Evolutionary conservation across 2,113 vertebrate species (phyloP).

Genomic region (Salvator merianae): DNA sequence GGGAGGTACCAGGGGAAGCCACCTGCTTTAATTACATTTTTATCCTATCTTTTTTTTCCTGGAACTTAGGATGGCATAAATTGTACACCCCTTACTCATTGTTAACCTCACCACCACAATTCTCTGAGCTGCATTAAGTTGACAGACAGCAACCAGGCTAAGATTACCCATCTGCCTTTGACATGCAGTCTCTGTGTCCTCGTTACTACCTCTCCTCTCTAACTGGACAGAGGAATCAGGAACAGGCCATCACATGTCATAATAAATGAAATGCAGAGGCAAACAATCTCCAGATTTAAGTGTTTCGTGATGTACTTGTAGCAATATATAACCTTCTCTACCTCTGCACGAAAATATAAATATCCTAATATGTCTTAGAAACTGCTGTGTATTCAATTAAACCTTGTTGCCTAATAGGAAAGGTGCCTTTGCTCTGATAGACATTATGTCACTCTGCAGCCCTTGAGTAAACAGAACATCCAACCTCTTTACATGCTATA

Average conservation of each 20-base stretch:
- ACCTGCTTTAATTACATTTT: too few relatives aligned
- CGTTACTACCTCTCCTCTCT: not conserved
- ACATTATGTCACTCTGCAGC: constrained; percentile 77
- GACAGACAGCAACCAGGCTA: too few relatives aligned
- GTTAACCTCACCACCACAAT: too few relatives aligned
- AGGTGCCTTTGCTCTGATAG: constrained; percentile 70
- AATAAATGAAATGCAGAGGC: not conserved
- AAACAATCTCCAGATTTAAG: not conserved
- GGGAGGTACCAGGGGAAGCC: too few relatives aligned
- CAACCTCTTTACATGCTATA: constrained; percentile 59
- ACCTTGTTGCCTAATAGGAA: constrained; percentile 65
- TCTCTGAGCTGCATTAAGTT: too few relatives aligned
- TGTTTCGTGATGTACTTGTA: not conserved
- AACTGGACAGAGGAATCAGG: not conserved
- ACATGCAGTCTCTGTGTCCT: too few relatives aligned
- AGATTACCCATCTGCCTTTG: too few relatives aligned
- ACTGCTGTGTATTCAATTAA: constrained; percentile 70
- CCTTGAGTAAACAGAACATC: constrained; percentile 74
- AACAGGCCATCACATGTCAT: not conserved
- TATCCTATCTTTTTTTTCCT: too few relatives aligned
- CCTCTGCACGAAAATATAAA: not conserved
- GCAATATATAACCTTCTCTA: not conserved
- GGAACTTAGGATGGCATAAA: too few relatives aligned
- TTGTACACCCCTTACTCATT: too few relatives aligned
- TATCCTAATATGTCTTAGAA: constrained; percentile 34